Evolutionary conservation across 2,113 vertebrate species (phyloP), one percentile per base, ranked within the genome.

Genomic region (Monopterus albus): DNA sequence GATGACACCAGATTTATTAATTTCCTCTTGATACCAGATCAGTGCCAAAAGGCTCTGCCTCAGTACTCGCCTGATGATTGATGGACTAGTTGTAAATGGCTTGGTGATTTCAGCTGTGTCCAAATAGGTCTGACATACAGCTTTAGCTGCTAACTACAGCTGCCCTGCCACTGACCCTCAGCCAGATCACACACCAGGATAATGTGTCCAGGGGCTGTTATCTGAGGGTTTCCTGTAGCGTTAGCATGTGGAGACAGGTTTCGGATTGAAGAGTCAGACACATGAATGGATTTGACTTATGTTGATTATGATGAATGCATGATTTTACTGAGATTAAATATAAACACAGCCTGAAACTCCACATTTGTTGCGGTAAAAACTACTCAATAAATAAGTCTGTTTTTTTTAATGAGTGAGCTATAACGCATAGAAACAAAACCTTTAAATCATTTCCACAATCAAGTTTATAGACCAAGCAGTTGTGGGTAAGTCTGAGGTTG

Each of bases 51-150:
- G 50, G 58, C 61, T 5, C 53, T 47, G 71, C 76, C 66, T 72
- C 74, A 86, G 93, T 90, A 94, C 94, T 2, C 93, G 94, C 91
- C 95, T 91, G 92, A 62, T 95, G 87, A 95, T 94, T 88, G 92
- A 94, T 89, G 93, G 95, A 91, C 94, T 93, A 82, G 85, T 91
- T 35, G 86, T 94, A 77, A 89, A 93, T 89, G 66, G 72, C 80
- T 57, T 47, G 64, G 78, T 39, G 28, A 84, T 75, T 82, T 83
- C 80, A 79, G 66, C 72, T 61, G 23, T 80, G 81, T 90, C 74
- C 64, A 35, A 62, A 50, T n/a, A 70, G 25, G 69, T 52, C 67
- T 63, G 58, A 70, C 45, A 47, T 62, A 72, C 53, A 92, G 92
- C 1, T 84, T 92, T 67, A 93, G 95, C 81, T 66, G 89, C 93